These are phyloP conservation scores for Pygocentrus nattereri DNA, from an alignment of 2,797 vertebrate genomes.

Conservation along the genomic window DNA sequence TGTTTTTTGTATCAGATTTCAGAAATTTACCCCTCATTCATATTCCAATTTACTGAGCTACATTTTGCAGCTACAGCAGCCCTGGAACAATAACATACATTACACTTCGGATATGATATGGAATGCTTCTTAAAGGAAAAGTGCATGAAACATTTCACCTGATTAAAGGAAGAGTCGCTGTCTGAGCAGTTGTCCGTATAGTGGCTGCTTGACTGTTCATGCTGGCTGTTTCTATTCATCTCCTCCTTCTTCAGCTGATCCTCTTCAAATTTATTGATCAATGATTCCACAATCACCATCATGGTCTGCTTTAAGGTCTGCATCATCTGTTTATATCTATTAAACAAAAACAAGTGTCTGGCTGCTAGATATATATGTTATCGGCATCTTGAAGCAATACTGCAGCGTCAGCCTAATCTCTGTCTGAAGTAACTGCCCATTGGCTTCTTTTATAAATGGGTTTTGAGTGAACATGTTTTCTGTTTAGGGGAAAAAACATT, in stretches of 20 bases:
- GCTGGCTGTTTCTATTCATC: conserved; percentile 76
- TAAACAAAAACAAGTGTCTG: neutral
- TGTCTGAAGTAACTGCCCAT: neutral
- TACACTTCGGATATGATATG: neutral
- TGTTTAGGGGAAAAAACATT: too few relatives aligned
- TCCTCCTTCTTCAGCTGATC: conserved; percentile 86
- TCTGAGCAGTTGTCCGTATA: conserved; percentile 93
- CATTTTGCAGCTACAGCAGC: neutral
- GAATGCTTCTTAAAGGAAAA: neutral
- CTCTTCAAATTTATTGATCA: conserved; percentile 92
- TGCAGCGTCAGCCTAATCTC: neutral
- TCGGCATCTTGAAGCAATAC: neutral
- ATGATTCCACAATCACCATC: conserved; percentile 88
- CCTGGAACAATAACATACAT: too few relatives aligned
- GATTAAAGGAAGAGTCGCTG: conserved; percentile 94
- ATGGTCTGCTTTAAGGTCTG: conserved; percentile 89
- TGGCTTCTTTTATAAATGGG: neutral
- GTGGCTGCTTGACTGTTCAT: conserved; percentile 75
- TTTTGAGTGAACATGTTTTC: too few relatives aligned
- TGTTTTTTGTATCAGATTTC: too few relatives aligned
- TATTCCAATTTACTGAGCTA: neutral
- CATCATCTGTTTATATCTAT: conserved; percentile 94
- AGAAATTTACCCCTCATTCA: too few relatives aligned
- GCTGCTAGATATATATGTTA: neutral
- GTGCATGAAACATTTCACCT: conserved; percentile 74